Evolutionary conservation across 2,797 vertebrate genomes (phyloP).

Genomic region (Smutsia temminckii): DNA sequence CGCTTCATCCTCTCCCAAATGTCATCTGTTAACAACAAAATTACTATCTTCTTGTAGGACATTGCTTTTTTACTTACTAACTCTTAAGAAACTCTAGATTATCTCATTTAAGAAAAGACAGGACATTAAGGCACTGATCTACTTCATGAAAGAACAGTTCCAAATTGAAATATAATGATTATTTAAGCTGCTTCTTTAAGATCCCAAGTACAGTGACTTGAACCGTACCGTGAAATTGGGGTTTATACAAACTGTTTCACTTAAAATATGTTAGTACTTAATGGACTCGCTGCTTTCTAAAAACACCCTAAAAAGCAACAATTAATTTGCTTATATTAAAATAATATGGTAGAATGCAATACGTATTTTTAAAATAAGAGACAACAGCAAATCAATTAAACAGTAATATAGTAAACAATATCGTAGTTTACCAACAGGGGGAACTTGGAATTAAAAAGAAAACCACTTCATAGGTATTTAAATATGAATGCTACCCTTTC

Average conservation of each 20-base stretch:
- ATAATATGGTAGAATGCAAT: background rate
- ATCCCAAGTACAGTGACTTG: background rate
- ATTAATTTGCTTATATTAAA: background rate
- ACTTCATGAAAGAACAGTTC: conserved; percentile 18
- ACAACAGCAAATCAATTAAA: background rate
- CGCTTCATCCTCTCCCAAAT: background rate
- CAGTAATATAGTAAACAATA: background rate
- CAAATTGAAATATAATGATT: background rate
- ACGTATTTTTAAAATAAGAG: conserved; percentile 16
- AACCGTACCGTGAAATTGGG: background rate
- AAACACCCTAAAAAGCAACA: background rate
- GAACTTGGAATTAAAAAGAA: conserved; percentile 12
- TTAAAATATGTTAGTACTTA: background rate
- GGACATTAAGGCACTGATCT: background rate
- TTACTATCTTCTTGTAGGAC: background rate
- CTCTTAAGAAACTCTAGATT: background rate
- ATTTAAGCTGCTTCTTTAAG: background rate
- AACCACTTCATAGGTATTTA: background rate
- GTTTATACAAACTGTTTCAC: background rate
- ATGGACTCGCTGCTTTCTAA: background rate
- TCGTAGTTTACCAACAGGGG: background rate
- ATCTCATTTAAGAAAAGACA: background rate
- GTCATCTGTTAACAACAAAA: background rate
- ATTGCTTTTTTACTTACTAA: background rate
- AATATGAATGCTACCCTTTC: conserved; percentile 14